phyloP scores from a whole-genome alignment of 2,113 vertebrate genomes.

The Trochalopteron elliotii region DNA sequence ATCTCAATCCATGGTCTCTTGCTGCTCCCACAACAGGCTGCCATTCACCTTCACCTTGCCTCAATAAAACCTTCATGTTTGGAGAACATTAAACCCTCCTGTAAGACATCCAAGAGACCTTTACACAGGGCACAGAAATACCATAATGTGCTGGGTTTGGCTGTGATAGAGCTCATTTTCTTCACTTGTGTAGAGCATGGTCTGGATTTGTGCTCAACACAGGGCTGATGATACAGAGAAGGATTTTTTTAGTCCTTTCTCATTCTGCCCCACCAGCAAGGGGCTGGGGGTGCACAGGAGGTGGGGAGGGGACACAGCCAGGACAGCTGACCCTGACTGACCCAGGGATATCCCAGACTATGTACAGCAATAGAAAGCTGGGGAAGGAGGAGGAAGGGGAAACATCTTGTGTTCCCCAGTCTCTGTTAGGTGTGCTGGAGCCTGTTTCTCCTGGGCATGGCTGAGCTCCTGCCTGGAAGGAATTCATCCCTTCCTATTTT shows the following conservation, averaged over 20 bases:
- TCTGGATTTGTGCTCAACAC: neutral
- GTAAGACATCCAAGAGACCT: neutral
- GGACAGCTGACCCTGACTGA: neutral
- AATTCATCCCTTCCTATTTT: neutral
- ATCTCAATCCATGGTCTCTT: neutral
- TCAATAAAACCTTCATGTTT: neutral
- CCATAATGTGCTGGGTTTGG: neutral
- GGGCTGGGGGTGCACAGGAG: neutral
- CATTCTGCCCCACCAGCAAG: fast-evolving
- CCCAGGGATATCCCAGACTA: neutral
- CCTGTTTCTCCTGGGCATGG: neutral
- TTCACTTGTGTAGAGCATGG: neutral
- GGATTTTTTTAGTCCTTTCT: neutral
- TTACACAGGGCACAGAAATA: neutral
- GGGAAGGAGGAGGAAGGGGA: neutral
- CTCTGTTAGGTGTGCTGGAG: neutral
- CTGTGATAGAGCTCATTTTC: neutral
- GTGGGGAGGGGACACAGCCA: neutral
- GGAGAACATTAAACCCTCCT: neutral
- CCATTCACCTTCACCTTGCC: neutral
- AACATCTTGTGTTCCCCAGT: neutral
- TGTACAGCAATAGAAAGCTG: neutral
- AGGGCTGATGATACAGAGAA: neutral
- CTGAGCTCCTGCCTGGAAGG: neutral
- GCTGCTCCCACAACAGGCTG: neutral